These are phyloP conservation scores for Pelobates fuscus DNA, from an alignment of 2,113 vertebrate species.

Conservation along the genomic window DNA sequence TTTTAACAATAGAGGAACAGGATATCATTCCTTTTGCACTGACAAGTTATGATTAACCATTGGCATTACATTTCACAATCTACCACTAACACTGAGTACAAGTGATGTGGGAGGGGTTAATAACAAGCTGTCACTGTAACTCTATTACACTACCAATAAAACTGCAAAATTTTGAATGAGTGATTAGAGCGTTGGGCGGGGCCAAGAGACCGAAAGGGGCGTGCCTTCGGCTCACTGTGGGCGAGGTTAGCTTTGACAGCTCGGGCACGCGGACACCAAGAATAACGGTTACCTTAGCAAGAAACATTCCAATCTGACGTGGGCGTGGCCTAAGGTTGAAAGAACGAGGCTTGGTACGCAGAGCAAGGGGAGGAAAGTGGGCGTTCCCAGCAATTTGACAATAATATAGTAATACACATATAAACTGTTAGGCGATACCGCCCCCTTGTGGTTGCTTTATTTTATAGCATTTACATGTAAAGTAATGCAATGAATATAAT, in stretches of 20 bases:
- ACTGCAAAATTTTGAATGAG: too few relatives aligned
- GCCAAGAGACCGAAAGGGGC: background rate
- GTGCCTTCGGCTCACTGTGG: background rate
- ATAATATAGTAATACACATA: background rate
- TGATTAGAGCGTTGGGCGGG: too few relatives aligned
- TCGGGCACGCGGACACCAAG: background rate
- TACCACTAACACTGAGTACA: too few relatives aligned
- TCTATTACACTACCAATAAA: too few relatives aligned
- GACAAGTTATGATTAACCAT: too few relatives aligned
- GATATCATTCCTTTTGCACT: too few relatives aligned
- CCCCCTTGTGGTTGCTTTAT: conserved; percentile 8
- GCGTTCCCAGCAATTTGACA: background rate
- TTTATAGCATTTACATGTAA: too few relatives aligned
- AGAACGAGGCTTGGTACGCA: conserved; percentile 3
- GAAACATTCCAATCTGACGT: background rate
- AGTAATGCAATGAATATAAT: too few relatives aligned
- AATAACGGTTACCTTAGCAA: conserved; percentile 24
- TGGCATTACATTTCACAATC: too few relatives aligned
- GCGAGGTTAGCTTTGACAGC: conserved; percentile 26
- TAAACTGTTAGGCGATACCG: background rate
- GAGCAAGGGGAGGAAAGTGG: background rate
- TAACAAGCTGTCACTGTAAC: too few relatives aligned
- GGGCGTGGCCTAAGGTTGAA: background rate
- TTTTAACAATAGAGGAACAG: too few relatives aligned
- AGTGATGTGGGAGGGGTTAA: too few relatives aligned